A percentile compares a stretch with the other conserved stretches of the same genome.
Evolutionary conservation across 2,888 invertebrate species (phyloP).

Genomic region (Morpho achilles): DNA sequence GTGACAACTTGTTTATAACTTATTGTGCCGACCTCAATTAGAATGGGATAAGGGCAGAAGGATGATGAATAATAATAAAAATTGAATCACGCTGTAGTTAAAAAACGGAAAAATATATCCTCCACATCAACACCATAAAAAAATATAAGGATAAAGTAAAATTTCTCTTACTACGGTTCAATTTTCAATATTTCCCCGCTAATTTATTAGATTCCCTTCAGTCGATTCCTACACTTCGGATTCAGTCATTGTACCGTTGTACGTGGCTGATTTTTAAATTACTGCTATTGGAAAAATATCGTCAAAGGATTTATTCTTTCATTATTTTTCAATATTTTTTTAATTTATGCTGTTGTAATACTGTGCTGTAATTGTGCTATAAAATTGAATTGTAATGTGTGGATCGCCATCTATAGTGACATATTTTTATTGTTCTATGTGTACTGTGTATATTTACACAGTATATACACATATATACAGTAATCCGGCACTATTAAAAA

Average conservation of each 20-base stretch:
- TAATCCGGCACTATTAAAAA: not conserved
- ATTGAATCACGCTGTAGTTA: too few species aligned
- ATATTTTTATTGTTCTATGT: too few species aligned
- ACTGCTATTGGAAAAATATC: constrained; percentile 10
- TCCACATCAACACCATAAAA: too few species aligned
- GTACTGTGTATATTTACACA: too few species aligned
- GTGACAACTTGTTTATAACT: too few species aligned
- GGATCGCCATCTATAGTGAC: too few species aligned
- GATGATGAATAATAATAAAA: too few species aligned
- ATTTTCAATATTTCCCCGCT: constrained; percentile 21
- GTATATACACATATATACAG: too few species aligned
- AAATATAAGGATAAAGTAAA: not conserved
- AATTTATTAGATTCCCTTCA: constrained; percentile 22
- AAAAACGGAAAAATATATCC: too few species aligned
- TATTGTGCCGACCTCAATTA: too few species aligned
- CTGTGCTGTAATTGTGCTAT: not conserved
- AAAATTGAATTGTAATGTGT: too few species aligned
- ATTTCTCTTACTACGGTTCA: constrained; percentile 7
- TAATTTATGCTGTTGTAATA: not conserved
- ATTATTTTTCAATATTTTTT: not conserved
- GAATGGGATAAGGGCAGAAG: too few species aligned
- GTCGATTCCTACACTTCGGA: constrained; percentile 19
- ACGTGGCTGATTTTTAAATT: constrained; percentile 19
- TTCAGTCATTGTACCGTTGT: constrained; percentile 15
- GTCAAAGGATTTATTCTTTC: constrained; percentile 5